Evolutionary conservation across 2,797 vertebrate genomes (phyloP).

Genomic region (Pyrocephalus nanus): DNA sequence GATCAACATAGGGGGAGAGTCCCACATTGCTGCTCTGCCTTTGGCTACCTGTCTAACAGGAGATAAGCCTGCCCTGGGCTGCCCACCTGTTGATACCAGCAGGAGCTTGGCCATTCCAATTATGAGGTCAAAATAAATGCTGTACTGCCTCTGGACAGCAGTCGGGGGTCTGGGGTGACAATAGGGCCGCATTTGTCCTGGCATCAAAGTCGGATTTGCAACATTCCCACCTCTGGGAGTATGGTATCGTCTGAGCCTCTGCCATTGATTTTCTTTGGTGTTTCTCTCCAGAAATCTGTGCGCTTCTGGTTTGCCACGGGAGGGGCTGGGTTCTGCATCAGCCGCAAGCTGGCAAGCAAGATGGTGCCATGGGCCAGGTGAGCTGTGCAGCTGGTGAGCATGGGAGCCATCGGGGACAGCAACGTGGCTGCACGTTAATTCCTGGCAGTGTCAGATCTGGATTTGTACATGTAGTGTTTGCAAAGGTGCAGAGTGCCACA

Average conservation of each 20-base stretch:
- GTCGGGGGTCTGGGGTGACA: neutral
- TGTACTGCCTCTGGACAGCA: neutral
- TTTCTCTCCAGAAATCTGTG: constrained; percentile 82
- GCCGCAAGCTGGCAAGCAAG: constrained; percentile 83
- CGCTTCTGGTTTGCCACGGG: constrained; percentile 94
- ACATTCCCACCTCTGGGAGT: neutral
- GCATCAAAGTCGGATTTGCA: neutral
- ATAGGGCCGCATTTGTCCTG: neutral
- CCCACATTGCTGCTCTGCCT: neutral
- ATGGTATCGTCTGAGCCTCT: neutral
- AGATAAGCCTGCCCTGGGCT: neutral
- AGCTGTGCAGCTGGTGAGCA: neutral
- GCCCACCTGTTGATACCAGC: neutral
- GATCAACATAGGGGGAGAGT: neutral
- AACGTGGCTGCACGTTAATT: neutral
- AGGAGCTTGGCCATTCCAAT: neutral
- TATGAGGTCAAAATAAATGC: neutral
- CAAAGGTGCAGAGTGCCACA: neutral
- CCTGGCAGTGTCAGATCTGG: neutral
- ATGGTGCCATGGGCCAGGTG: constrained; percentile 94
- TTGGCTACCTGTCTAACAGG: neutral
- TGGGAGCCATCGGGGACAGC: neutral
- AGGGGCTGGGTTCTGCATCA: constrained; percentile 93
- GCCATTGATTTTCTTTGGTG: neutral
- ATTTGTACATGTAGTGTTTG: neutral